Evolutionary conservation across 2,113 vertebrate species (phyloP).

Genomic region (Stegastes partitus): DNA sequence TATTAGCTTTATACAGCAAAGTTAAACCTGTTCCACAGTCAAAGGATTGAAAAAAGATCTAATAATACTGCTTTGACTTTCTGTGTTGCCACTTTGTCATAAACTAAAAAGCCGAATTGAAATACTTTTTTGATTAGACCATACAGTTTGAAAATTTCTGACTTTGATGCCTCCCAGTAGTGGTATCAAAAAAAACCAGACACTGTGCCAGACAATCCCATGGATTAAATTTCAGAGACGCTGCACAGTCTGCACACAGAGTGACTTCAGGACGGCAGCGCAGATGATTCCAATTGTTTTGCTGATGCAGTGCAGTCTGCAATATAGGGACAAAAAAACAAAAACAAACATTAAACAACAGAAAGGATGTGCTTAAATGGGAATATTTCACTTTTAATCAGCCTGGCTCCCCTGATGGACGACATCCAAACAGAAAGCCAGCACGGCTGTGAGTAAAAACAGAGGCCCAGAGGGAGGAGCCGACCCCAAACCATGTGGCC

Average conservation of each 20-base stretch:
- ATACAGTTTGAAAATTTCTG: background rate
- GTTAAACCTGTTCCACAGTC: background rate
- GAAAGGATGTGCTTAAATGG: slow-evolving; percentile 38
- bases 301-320: background rate
- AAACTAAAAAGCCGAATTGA: background rate
- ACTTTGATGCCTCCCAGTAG: background rate
- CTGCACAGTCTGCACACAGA: too few species aligned
- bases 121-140: background rate
- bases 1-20: background rate
- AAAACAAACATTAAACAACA: slow-evolving; percentile 1
- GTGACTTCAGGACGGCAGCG: background rate
- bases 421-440: slow-evolving; percentile 65
- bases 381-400: slow-evolving; percentile 48
- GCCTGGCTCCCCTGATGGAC: slow-evolving; percentile 28
- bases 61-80: background rate
- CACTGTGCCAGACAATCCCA: background rate
- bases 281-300: background rate
- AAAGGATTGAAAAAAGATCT: background rate
- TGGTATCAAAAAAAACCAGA: background rate
- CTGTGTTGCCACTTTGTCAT: background rate
- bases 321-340: slow-evolving; percentile 14
- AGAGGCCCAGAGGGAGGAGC: slow-evolving; percentile 51
- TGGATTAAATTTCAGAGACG: too few species aligned
- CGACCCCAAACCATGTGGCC: slow-evolving; percentile 68
- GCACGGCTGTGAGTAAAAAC: slow-evolving; percentile 60